A percentile compares a stretch with the other conserved stretches of the same genome.
phyloP scores from a whole-genome alignment of 2,888 invertebrate species.

The Eupeodes latifasciatus region DNA sequence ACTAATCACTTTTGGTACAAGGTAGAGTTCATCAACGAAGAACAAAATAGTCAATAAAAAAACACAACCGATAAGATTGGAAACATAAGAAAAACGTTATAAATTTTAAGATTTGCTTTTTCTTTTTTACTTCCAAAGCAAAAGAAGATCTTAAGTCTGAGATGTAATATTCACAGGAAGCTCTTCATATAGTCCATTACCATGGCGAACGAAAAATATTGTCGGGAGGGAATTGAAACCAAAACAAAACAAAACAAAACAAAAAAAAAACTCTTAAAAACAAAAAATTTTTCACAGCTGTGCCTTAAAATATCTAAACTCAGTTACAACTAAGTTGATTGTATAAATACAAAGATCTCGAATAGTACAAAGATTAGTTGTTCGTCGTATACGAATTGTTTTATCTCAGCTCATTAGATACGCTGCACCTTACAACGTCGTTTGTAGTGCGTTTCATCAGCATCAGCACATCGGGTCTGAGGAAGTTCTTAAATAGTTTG shows the following conservation, averaged over 20 bases:
- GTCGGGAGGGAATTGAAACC: slow-evolving; percentile 7
- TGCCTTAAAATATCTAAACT: slow-evolving; percentile 71
- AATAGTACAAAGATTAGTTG: slow-evolving; percentile 77
- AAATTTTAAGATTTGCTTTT: slow-evolving; percentile 62
- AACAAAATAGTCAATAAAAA: slow-evolving; percentile 57
- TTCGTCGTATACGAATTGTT: slow-evolving; percentile 63
- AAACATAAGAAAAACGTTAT: slow-evolving; percentile 64
- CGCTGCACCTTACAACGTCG: slow-evolving; percentile 59
- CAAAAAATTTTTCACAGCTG: slow-evolving; percentile 58
- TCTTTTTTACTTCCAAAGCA: slow-evolving; percentile 13
- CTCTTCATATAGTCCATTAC: slow-evolving; percentile 62
- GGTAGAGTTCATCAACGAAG: slow-evolving; percentile 74
- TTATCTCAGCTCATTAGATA: slow-evolving; percentile 71
- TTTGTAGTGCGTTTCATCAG: slow-evolving; percentile 61
- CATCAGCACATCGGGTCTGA: slow-evolving; percentile 12
- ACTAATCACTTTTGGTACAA: slow-evolving; percentile 72
- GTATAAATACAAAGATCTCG: slow-evolving; percentile 77
- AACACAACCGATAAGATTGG: slow-evolving; percentile 33
- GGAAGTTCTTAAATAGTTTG: slow-evolving; percentile 67
- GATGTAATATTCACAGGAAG: slow-evolving; percentile 72
- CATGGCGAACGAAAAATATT: slow-evolving; percentile 37
- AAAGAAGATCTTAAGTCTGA: slow-evolving; percentile 56
- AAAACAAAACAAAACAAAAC: background rate
- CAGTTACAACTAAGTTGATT: slow-evolving; percentile 67
- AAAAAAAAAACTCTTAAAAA: slow-evolving; percentile 11